Evolutionary conservation across 2,113 vertebrate species (phyloP).

Genomic region (Scolopax mira): DNA sequence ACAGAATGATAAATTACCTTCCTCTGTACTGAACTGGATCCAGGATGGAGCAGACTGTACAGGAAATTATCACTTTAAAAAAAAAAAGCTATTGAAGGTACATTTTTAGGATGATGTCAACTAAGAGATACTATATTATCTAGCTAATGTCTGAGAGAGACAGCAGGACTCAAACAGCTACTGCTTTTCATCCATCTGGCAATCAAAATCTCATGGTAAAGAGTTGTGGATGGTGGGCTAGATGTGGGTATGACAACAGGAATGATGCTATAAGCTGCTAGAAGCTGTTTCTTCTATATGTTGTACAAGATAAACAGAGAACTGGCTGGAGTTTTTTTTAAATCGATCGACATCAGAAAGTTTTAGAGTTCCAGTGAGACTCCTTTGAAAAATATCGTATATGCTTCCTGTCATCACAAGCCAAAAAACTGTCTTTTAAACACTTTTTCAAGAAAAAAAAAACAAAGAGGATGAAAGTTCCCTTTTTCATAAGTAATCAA

Average conservation of each 20-base stretch:
- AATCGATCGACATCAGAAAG: neutral
- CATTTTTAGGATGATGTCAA: neutral
- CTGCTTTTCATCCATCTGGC: neutral
- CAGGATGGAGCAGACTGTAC: neutral
- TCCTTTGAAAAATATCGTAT: neutral
- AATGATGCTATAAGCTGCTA: neutral
- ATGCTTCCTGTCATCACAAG: neutral
- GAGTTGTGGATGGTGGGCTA: neutral
- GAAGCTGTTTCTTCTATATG: neutral
- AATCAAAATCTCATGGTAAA: neutral
- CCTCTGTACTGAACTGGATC: neutral
- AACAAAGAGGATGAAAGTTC: neutral
- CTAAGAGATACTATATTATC: neutral
- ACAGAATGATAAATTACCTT: constrained; percentile 1
- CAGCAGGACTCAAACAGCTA: neutral
- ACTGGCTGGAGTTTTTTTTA: neutral
- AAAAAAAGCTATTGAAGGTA: neutral
- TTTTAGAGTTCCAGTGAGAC: neutral
- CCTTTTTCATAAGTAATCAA: neutral
- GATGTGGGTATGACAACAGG: neutral
- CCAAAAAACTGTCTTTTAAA: neutral
- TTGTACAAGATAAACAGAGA: neutral
- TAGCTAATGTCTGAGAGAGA: neutral
- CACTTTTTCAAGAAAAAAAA: neutral
- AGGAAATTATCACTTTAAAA: neutral